Evolutionary conservation across 2,113 vertebrate genomes (phyloP), one percentile per base, ranked within the genome.

Genomic region (Lamprotornis superbus): DNA sequence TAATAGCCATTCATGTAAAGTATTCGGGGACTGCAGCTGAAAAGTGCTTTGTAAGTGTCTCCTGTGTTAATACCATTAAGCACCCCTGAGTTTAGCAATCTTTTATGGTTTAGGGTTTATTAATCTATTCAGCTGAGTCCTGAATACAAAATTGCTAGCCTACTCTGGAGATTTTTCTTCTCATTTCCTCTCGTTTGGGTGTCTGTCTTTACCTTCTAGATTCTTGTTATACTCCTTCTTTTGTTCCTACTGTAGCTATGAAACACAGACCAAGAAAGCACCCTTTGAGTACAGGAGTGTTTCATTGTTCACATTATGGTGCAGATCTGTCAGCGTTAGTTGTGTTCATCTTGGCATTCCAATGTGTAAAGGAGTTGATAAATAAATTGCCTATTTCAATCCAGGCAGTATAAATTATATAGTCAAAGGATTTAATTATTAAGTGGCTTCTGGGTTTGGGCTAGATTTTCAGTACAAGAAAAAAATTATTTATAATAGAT

Each of bases 321-420:
- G 12, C 11, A 40, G 44, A 59, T 30, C 46, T 93, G 49, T 78
- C n/a, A 67, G 30, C 15, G 28, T n/a, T 87, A 76, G 40, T 80
- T 87, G 83, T 78, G 55, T 56, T 68, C 9, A 16, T 63, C 44
- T 56, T 91, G 33, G 12, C 53, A 88, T 93, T 95, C 88, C 78
- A 77, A 19, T 89, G 81, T 95, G 42, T 91, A 83, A 96, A 40
- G 37, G 20, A 42, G 55, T 13, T 96, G 67, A 91, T 44, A 87
- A 94, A 89, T 59, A 93, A 44, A 39, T 60, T 70, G 27, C 50
- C 49, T 84, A 9, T 79, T 86, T 95, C 82, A 69, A n/a, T 63
- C 22, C 14, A 86, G 19, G 61, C 17, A 84, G 23, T 37, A 40
- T 77, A 90, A 85, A 31, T 49, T 37, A 93, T 46, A 20, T 11